Conservation (phyloP, 1,140 invertebrate genomes). For the Meloidogyne chitwoodi region DNA sequence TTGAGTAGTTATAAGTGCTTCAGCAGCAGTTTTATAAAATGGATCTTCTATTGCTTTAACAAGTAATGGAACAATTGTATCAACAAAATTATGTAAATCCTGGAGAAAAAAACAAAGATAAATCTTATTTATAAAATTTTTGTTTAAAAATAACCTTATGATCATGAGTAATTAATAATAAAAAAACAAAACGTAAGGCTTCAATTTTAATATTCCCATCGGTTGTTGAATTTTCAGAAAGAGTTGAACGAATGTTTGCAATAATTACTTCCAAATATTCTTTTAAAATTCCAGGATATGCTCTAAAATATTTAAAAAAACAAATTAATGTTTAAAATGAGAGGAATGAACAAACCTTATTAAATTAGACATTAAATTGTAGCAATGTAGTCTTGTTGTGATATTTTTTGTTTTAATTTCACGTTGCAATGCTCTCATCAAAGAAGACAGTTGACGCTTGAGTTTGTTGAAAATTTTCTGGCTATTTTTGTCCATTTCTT, state of each 20-base stretch:
- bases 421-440: conserved; percentile 81
- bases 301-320: conserved; percentile 24
- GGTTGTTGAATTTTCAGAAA: conserved; percentile 68
- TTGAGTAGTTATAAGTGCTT: conserved; percentile 84
- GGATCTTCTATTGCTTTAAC: conserved; percentile 69
- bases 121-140: neutral
- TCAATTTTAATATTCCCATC: conserved; percentile 98
- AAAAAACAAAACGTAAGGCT: conserved; percentile 84
- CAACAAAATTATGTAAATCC: conserved; percentile 75
- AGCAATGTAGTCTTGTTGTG: conserved; percentile 85
- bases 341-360: conserved; percentile 64
- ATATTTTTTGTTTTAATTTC: conserved; percentile 89
- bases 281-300: conserved; percentile 30
- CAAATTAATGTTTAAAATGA: conserved; percentile 2
- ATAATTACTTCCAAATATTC: conserved; percentile 35
- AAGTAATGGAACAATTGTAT: conserved; percentile 73
- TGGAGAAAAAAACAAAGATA: conserved; percentile 19
- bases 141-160: conserved; percentile 63
- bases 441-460: conserved; percentile 61
- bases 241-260: conserved; percentile 61
- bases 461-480: conserved; percentile 4
- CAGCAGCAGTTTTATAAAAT: conserved; percentile 97
- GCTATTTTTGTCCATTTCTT: conserved; percentile 17
- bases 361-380: conserved; percentile 82
- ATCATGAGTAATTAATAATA: conserved; percentile 77